Percentiles rank a stretch among this genome's conserved stretches.
Conservation (phyloP, 2,888 invertebrate genomes). For the Oligia strigilis region DNA sequence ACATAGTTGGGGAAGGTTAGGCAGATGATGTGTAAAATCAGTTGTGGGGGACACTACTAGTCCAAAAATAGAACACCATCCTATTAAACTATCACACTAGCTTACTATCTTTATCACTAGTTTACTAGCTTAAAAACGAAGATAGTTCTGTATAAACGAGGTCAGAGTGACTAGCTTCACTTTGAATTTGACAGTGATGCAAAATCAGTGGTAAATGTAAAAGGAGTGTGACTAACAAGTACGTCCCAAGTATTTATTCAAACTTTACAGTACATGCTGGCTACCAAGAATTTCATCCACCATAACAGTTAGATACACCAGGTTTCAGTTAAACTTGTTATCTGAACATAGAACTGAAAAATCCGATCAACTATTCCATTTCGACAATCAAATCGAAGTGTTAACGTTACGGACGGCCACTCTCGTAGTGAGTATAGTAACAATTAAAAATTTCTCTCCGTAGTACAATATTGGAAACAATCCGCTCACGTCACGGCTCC, state of each 20-base stretch:
- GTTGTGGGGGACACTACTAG: too few species aligned
- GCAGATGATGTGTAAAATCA: too few species aligned
- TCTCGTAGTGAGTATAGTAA: conserved; percentile 26
- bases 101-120: too few species aligned
- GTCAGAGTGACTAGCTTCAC: not conserved
- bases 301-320: not conserved
- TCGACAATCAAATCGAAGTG: conserved; percentile 46
- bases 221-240: too few species aligned
- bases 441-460: conserved; percentile 45
- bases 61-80: too few species aligned
- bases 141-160: too few species aligned
- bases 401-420: conserved; percentile 19
- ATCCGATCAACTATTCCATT: conserved; percentile 31
- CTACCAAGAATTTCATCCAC: not conserved
- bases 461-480: conserved; percentile 47
- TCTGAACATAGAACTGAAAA: not conserved
- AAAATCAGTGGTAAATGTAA: not conserved
- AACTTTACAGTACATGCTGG: not conserved
- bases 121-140: too few species aligned
- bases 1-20: too few species aligned
- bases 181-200: not conserved
- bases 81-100: too few species aligned
- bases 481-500: conserved; percentile 38
- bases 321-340: conserved; percentile 3
- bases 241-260: too few species aligned